These are phyloP conservation scores for Oryzias dopingdopingensis DNA, from an alignment of 2,797 vertebrate genomes.

Conservation along the genomic window DNA sequence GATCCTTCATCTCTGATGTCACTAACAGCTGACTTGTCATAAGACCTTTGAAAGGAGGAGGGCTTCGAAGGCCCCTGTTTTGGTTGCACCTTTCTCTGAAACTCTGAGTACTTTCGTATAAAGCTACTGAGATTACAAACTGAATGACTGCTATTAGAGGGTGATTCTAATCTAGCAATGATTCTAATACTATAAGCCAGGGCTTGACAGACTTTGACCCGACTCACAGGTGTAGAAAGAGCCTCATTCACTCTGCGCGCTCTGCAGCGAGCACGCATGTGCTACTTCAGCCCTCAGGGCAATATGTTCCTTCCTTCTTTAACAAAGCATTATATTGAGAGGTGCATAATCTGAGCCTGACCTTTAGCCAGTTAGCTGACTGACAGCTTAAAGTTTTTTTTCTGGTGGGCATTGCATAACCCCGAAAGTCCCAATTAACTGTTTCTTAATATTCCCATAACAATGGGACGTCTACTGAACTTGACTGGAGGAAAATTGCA, in stretches of 20 bases:
- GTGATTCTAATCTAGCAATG: slow-evolving; percentile 91
- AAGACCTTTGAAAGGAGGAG: slow-evolving; percentile 75
- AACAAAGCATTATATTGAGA: slow-evolving; percentile 91
- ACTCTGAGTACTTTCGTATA: slow-evolving; percentile 63
- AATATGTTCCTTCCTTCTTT: slow-evolving; percentile 85
- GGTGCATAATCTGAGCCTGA: slow-evolving; percentile 78
- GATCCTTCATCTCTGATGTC: slow-evolving; percentile 85
- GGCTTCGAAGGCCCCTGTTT: slow-evolving; percentile 65
- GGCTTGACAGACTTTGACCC: slow-evolving; percentile 95
- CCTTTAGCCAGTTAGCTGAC: slow-evolving; percentile 85
- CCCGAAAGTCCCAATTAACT: slow-evolving; percentile 61
- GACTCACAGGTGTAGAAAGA: slow-evolving; percentile 90
- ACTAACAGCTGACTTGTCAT: slow-evolving; percentile 91
- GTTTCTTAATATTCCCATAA: slow-evolving; percentile 68
- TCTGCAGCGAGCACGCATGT: slow-evolving; percentile 43
- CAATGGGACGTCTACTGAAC: slow-evolving; percentile 28
- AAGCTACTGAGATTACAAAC: slow-evolving; percentile 81
- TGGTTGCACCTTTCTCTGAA: slow-evolving; percentile 54
- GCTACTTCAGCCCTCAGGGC: slow-evolving; percentile 81
- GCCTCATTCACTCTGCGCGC: slow-evolving; percentile 83
- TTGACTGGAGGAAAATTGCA: not conserved
- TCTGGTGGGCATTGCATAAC: slow-evolving; percentile 64
- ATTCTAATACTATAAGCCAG: slow-evolving; percentile 88
- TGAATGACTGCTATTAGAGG: slow-evolving; percentile 89
- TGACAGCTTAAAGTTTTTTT: slow-evolving; percentile 69